Conservation (phyloP, 2,797 vertebrate species). For the Pipistrellus pygmaeus region DNA sequence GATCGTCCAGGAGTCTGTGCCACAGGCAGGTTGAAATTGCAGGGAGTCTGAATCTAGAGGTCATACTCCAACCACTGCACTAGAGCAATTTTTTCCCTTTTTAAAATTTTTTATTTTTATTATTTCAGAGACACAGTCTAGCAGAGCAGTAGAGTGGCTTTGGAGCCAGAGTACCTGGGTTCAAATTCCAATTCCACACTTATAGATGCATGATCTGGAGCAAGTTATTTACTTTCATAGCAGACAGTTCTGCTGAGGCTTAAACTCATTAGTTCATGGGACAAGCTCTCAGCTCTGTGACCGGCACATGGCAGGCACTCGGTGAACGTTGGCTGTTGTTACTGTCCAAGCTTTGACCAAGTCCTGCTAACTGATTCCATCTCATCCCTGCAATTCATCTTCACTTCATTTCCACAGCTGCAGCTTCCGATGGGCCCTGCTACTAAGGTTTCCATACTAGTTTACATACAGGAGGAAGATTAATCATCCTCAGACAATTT, state of each 20-base stretch:
- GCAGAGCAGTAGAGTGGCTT: not conserved
- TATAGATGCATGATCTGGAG: not conserved
- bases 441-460: constrained; percentile 1
- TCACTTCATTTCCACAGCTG: not conserved
- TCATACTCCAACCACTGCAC: not conserved
- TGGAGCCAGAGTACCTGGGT: not conserved
- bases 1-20: not conserved
- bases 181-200: not conserved
- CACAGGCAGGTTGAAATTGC: not conserved
- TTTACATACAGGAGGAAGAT: not conserved
- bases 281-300: not conserved
- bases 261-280: not conserved
- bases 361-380: not conserved
- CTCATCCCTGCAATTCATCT: not conserved
- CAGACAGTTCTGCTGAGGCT: not conserved
- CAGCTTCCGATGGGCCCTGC: not conserved
- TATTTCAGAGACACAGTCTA: not conserved
- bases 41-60: not conserved
- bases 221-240: constrained; percentile 32
- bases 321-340: not conserved
- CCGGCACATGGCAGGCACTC: not conserved
- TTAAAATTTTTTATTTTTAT: not conserved
- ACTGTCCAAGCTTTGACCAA: not conserved
- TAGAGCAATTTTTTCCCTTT: not conserved
- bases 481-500: not conserved